Evolutionary conservation across 2,888 invertebrate species (phyloP).

Genomic region (Caenorhabditis virilis): DNA sequence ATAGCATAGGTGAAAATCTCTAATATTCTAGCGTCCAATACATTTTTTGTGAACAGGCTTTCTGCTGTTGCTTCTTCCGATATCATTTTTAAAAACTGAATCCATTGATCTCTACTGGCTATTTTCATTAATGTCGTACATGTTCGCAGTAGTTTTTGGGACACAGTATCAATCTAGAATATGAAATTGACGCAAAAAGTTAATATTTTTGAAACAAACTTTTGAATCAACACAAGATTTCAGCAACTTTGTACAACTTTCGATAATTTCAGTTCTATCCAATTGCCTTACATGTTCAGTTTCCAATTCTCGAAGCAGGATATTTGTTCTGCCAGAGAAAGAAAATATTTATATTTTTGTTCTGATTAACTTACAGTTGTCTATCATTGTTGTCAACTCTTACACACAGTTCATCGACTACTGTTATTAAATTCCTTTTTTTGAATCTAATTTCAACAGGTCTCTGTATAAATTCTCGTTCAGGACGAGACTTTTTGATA

Average conservation of each 20-base stretch:
- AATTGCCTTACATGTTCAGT: slow-evolving; percentile 21
- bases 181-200: too few species aligned
- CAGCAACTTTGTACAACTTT: slow-evolving; percentile 10
- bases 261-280: slow-evolving; percentile 3
- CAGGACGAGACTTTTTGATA: slow-evolving; percentile 11
- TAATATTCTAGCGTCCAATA: slow-evolving; percentile 14
- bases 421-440: slow-evolving; percentile 9
- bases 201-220: too few species aligned
- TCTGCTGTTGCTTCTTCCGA: slow-evolving; percentile 4
- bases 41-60: slow-evolving; percentile 6
- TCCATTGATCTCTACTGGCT: not conserved
- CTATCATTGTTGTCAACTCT: slow-evolving; percentile 28
- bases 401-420: slow-evolving; percentile 16
- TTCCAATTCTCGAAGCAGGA: slow-evolving; percentile 23
- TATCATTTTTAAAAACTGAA: not conserved
- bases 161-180: slow-evolving; percentile 1
- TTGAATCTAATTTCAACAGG: slow-evolving; percentile 5
- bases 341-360: not conserved
- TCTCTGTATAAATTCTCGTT: not conserved
- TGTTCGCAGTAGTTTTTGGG: not conserved
- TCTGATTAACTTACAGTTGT: slow-evolving; percentile 20
- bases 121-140: not conserved
- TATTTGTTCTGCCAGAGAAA: slow-evolving; percentile 12
- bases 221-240: slow-evolving; percentile 14
- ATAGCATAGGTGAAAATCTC: slow-evolving; percentile 8